Percentiles rank a stretch among this genome's conserved stretches.
These are phyloP conservation scores for Sepiola atlantica DNA, from an alignment of 2,888 invertebrate species.

Conservation along the genomic window DNA sequence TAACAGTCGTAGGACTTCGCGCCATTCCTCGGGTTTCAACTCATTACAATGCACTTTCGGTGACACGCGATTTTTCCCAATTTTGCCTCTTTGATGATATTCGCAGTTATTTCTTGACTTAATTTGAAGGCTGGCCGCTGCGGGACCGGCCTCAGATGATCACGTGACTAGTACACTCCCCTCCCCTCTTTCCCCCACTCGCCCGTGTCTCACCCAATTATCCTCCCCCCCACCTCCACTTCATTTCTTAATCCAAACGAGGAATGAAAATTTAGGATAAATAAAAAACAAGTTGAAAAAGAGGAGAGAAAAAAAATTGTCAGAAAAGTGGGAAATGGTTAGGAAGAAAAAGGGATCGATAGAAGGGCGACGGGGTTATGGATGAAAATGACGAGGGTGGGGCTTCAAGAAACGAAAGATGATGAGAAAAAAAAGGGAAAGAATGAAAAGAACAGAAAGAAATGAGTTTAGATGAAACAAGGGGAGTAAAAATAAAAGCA, in stretches of 20 bases:
- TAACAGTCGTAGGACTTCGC: neutral
- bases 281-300: neutral
- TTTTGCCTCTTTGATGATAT: conserved; percentile 21
- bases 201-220: too few species aligned
- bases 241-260: conserved; percentile 32
- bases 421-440: too few species aligned
- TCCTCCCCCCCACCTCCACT: neutral
- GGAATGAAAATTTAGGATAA: conserved; percentile 32
- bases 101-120: conserved; percentile 9
- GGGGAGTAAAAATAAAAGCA: too few species aligned
- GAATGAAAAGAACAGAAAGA: too few species aligned
- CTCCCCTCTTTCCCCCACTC: neutral
- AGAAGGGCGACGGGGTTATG: neutral
- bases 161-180: neutral
- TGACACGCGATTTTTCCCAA: conserved; percentile 13
- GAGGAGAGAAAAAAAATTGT: neutral
- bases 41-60: conserved; percentile 32
- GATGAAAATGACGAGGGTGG: neutral
- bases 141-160: conserved; percentile 20
- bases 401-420: neutral
- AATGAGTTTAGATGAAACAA: too few species aligned
- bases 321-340: neutral
- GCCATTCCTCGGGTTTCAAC: neutral
- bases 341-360: neutral
- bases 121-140: conserved; percentile 21